Base-by-base conservation (phyloP, 2,888 invertebrate genomes). In the Drosophila seclusa region DNA sequence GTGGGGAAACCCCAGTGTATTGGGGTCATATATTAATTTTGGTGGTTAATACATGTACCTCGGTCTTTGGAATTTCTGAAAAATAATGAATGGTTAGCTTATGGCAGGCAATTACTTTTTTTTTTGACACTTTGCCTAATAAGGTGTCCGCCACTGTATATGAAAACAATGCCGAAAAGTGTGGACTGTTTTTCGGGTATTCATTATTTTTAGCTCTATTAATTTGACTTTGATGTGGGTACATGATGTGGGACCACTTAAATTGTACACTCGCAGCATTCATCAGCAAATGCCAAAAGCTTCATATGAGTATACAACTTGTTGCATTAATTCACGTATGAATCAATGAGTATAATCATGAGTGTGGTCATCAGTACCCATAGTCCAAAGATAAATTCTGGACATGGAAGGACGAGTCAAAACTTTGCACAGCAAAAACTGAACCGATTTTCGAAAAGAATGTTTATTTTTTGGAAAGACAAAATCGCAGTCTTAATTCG, bases 121-220 rank as follows among this genome's bases (percentile, higher is more conserved):
- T n/a, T n/a, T n/a, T n/a, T n/a, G n/a, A n/a, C n/a, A n/a, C n/a
- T n/a, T n/a, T n/a, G n/a, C n/a, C n/a, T n/a, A n/a, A n/a, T n/a
- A n/a, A n/a, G n/a, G n/a, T n/a, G n/a, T n/a, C n/a, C n/a, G n/a
- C n/a, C n/a, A n/a, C n/a, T n/a, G n/a, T 27, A 21, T 16, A 13
- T 4, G 2, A 34, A 53, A 21, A 24, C 5, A 16, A 16, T 11
- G 32, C 24, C 16, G 8, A 32, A 69, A 64, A 64, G 40, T 53
- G 42, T 24, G 52, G 36, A 59, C 50, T 59, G 45, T 45, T 62
- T 67, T 64, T 36, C n/a, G 18, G 61, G 27, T 49, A 52, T 69
- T 49, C 40, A 36, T 36, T 36, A 10, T 16, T 34, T 54, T 54
- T 3, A 54, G 36, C 34, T 10, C 4, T 18, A 45, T 24, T 5